Base-by-base conservation (phyloP, 92 coral and sea anemone genomes). In the Isaurus tuberculatus region DNA sequence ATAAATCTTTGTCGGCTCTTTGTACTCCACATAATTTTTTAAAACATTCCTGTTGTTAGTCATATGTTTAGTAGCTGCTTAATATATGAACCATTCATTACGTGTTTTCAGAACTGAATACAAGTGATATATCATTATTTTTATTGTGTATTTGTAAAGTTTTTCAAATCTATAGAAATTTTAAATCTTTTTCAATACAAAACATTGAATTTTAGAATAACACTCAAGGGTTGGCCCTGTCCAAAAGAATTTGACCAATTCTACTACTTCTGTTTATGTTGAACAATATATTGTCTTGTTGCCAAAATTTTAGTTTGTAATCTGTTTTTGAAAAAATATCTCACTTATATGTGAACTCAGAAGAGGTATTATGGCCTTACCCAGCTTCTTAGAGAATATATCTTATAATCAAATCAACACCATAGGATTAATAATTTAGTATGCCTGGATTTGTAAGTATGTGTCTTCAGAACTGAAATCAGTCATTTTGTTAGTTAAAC, bases 81-180 rank as follows among this genome's bases (percentile, higher is more conserved):
- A 75, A 73, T 88, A 86, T 33, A 88, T 85, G 63, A 84, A 88
- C 89, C 92, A 88, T 83, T 65, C 40, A 82, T 48, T 44, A 67
- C 69, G 31, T 63, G 73, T 83, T 83, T 46, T 27, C 68, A 4
- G 70, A 29, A 23, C 78, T 84, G 22, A 84, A 83, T 43, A 40
- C 65, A 5, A 83, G 75, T 49, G 73, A 80, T 29, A 67, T 71
- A n/a, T n/a, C n/a, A n/a, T n/a, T n/a, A n/a, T n/a, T n/a, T n/a
- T n/a, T n/a, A n/a, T n/a, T n/a, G n/a, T n/a, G n/a, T n/a, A n/a
- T n/a, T n/a, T n/a, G n/a, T n/a, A n/a, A n/a, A n/a, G n/a, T n/a
- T n/a, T n/a, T n/a, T n/a, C n/a, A n/a, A n/a, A n/a, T n/a, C n/a
- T n/a, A n/a, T n/a, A n/a, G n/a, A n/a, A n/a, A n/a, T n/a, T n/a